Base-by-base conservation (phyloP, 2,888 invertebrate species). In the Thymelicus sylvestris region DNA sequence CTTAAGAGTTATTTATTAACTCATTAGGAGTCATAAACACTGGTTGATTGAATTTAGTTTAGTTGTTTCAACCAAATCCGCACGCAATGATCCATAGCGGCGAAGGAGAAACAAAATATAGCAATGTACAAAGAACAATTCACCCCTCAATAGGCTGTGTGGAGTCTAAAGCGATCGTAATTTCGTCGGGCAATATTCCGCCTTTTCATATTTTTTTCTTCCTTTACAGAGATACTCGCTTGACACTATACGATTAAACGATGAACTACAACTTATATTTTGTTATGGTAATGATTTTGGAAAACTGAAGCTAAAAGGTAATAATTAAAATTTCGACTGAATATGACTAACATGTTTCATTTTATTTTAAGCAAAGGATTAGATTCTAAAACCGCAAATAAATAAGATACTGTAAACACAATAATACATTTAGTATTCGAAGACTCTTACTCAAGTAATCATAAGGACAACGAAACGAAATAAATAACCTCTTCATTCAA, bases 81-180 rank as follows among this genome's bases (percentile, higher is more conserved):
- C 61, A 48, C 15, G 24, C 50, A 48, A 84, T 83, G 86, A 86
- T 85, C 83, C 79, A 83, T 86, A 86, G 82, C 81, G 83, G 82
- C 85, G 81, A 81, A 74, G 73, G 81, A 84, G 87, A 87, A 91
- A 90, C 90, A 91, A 90, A 91, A 89, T 90, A 91, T 86, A 87
- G 86, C 89, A 86, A 90, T 87, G 90, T 88, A 86, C 83, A 86
- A 89, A 91, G 91, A 90, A 92, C 91, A 92, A 91, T 92, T 91
- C 88, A 89, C 87, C 89, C 85, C 88, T 88, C 90, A 89, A 92
- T 91, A 87, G 91, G 86, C 87, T 87, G 89, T 88, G 86, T 81
- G 86, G 90, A 91, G 90, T 92, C 92, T 87, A 91, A 92, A 92
- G 87, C 88, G 91, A 91, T 91, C 90, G 92, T 92, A 92, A 93